Conservation (phyloP, 2,888 invertebrate species). For the Agonopterix alstromeriana region DNA sequence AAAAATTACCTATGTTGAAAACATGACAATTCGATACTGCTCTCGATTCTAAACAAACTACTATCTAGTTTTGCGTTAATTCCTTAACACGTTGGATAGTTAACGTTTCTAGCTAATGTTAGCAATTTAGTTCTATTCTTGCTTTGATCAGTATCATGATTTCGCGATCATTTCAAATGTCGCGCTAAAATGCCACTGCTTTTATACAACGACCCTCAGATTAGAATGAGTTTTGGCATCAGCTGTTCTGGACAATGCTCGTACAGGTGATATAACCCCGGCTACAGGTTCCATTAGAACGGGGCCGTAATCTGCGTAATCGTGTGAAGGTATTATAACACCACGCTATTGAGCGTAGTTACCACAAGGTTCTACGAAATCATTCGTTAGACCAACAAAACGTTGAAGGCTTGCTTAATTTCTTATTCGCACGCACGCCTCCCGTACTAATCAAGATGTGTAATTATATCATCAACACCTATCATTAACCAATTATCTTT, state of each 20-base stretch:
- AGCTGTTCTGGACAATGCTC: background rate
- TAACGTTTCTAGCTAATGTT: too few relatives aligned
- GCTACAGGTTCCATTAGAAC: constrained; percentile 41
- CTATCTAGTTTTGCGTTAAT: too few relatives aligned
- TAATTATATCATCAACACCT: constrained; percentile 48
- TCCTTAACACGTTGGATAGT: too few relatives aligned
- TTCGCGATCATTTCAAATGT: too few relatives aligned
- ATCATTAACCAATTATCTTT: constrained; percentile 34
- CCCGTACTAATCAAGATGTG: constrained; percentile 37
- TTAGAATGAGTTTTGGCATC: background rate
- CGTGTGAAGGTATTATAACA: constrained; percentile 63
- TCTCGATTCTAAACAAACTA: too few relatives aligned
- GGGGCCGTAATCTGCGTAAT: constrained; percentile 45
- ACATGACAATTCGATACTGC: too few relatives aligned
- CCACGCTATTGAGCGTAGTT: constrained; percentile 51
- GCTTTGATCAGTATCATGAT: too few relatives aligned
- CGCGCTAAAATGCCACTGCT: constrained; percentile 5
- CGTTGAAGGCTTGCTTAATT: constrained; percentile 65
- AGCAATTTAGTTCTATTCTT: too few relatives aligned
- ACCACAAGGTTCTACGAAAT: constrained; percentile 64
- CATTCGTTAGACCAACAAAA: constrained; percentile 63
- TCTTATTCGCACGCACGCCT: constrained; percentile 66
- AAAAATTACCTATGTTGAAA: too few relatives aligned
- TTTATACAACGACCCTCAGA: constrained; percentile 5
- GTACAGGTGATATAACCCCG: constrained; percentile 13